phyloP scores from a whole-genome alignment of 2,888 invertebrate genomes.

The Chydorus sphaericus region DNA sequence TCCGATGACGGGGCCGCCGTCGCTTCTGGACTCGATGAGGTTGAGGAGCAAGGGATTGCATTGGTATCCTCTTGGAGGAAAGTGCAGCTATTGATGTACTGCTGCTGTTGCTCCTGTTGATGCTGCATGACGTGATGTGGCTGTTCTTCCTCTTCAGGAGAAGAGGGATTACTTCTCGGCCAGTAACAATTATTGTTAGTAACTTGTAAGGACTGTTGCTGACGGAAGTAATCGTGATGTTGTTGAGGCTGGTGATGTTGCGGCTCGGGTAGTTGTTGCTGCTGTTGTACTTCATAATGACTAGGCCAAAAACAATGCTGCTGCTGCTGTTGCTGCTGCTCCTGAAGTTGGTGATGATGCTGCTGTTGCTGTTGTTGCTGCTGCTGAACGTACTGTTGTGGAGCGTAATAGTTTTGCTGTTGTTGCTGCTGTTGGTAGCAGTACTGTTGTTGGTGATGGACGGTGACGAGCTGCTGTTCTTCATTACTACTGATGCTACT shows the following conservation, averaged over 20 bases:
- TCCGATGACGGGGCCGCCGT: too few species aligned
- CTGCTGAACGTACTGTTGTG: background rate
- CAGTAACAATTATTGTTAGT: background rate
- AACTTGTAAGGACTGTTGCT: background rate
- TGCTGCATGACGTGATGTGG: background rate
- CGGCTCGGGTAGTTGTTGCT: too few species aligned
- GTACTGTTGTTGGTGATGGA: background rate
- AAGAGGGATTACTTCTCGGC: too few species aligned
- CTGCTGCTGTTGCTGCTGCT: background rate
- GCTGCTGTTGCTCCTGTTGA: background rate
- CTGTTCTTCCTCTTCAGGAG: background rate
- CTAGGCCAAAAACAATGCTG: background rate
- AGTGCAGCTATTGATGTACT: background rate
- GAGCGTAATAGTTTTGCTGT: background rate
- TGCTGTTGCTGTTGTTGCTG: constrained; percentile 3
- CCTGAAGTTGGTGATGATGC: background rate
- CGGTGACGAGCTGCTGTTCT: too few species aligned
- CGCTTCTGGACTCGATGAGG: too few species aligned
- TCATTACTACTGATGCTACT: background rate
- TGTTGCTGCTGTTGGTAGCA: background rate
- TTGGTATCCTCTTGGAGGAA: too few species aligned
- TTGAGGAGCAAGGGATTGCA: too few species aligned
- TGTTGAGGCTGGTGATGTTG: too few species aligned
- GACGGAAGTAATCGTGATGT: background rate
- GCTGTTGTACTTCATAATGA: constrained; percentile 2